These are phyloP conservation scores for Macquaria ambigua DNA, from an alignment of 2,113 vertebrate genomes.

Conservation along the genomic window DNA sequence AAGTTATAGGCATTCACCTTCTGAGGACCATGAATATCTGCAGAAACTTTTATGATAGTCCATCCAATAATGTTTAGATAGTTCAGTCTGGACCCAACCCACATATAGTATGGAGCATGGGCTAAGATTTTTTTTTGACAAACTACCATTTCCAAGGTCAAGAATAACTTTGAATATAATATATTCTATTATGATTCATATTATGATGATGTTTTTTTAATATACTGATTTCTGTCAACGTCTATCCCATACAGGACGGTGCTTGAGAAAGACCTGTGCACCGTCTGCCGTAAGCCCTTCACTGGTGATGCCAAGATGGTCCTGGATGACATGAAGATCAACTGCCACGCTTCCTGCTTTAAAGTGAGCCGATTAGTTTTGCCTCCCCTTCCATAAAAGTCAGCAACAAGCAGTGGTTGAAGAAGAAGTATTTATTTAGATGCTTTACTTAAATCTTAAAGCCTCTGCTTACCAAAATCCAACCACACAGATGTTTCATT, in stretches of 20 bases:
- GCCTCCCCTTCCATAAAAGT: neutral
- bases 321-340: conserved; percentile 93
- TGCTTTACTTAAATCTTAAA: neutral
- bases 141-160: neutral
- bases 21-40: neutral
- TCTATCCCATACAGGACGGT: conserved; percentile 82
- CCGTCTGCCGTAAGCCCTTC: conserved; percentile 91
- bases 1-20: neutral
- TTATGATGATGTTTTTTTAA: neutral
- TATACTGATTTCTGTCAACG: neutral
- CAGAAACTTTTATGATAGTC: neutral
- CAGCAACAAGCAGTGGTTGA: neutral
- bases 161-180: neutral
- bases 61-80: no score
- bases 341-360: conserved; percentile 95
- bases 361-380: conserved; percentile 85
- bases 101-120: neutral
- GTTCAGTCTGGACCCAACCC: no score
- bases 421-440: neutral
- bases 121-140: neutral
- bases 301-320: conserved; percentile 92
- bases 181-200: no score
- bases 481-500: neutral
- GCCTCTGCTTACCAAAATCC: neutral
- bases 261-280: conserved; percentile 93